A percentile compares a stretch with the other conserved stretches of the same genome.
Conservation (phyloP, 2,888 invertebrate genomes). For the Microctonus hyperodae region DNA sequence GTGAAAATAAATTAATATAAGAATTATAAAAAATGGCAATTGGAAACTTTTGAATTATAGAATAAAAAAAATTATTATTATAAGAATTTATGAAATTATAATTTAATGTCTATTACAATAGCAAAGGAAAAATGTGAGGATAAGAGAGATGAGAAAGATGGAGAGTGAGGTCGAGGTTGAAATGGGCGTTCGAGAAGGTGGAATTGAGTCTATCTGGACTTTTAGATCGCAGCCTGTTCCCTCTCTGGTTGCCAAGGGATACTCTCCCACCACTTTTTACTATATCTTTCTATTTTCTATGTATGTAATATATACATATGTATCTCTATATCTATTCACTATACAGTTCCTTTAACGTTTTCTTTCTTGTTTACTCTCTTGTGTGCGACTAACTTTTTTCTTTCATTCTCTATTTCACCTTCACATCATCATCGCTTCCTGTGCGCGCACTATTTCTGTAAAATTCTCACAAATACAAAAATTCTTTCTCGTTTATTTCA, state of each 20-base stretch:
- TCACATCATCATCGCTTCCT: neutral
- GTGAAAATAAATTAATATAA: neutral
- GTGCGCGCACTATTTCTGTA: neutral
- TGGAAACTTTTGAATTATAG: neutral
- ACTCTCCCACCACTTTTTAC: neutral
- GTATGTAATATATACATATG: too few relatives aligned
- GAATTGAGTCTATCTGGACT: constrained; percentile 4
- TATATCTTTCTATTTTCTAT: too few relatives aligned
- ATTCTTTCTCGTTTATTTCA: neutral
- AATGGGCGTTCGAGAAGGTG: neutral
- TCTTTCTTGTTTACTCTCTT: too few relatives aligned
- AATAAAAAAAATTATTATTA: neutral
- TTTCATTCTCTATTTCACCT: neutral
- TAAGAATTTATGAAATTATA: too few relatives aligned
- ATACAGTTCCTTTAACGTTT: too few relatives aligned
- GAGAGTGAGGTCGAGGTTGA: neutral
- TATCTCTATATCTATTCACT: too few relatives aligned
- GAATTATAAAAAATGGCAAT: neutral
- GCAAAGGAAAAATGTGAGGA: neutral
- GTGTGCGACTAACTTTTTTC: neutral
- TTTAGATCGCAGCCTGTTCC: neutral
- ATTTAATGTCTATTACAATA: neutral
- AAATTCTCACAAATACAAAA: constrained; percentile 3
- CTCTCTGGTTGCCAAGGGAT: neutral
- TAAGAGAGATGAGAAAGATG: neutral